Conservation (phyloP, 2,888 invertebrate genomes). For the Melanargia galathea region DNA sequence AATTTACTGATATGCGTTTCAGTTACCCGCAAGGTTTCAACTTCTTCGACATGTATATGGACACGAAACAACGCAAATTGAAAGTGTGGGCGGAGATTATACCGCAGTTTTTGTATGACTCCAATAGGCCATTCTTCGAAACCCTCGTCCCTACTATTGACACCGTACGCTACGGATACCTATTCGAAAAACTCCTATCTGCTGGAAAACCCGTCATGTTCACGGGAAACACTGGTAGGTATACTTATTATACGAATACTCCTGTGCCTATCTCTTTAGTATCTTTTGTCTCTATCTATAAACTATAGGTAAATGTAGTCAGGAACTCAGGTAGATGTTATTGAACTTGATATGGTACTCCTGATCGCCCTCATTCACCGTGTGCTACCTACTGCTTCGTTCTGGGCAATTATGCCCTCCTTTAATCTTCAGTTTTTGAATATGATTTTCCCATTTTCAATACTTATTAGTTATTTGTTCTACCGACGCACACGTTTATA, state of each 20-base stretch:
- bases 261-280: too few species aligned
- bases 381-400: too few species aligned
- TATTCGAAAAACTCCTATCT: slow-evolving; percentile 88
- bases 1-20: background rate
- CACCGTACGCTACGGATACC: slow-evolving; percentile 92
- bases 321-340: too few species aligned
- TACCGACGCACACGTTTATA: too few species aligned
- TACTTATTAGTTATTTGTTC: too few species aligned
- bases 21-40: slow-evolving; percentile 86
- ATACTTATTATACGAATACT: background rate
- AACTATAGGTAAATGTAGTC: too few species aligned
- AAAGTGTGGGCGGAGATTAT: slow-evolving; percentile 91
- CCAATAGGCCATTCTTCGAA: slow-evolving; percentile 90
- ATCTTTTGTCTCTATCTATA: too few species aligned
- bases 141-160: slow-evolving; percentile 95
- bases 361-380: too few species aligned
- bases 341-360: too few species aligned
- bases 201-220: slow-evolving; percentile 90
- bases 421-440: too few species aligned
- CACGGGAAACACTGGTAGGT: slow-evolving; percentile 91
- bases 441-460: too few species aligned
- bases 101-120: slow-evolving; percentile 87
- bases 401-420: too few species aligned
- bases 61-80: slow-evolving; percentile 85
- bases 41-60: slow-evolving; percentile 90